Percentiles rank a stretch among this genome's conserved stretches.
Conservation (phyloP, 2,113 vertebrate species). For the Chitala chitala region DNA sequence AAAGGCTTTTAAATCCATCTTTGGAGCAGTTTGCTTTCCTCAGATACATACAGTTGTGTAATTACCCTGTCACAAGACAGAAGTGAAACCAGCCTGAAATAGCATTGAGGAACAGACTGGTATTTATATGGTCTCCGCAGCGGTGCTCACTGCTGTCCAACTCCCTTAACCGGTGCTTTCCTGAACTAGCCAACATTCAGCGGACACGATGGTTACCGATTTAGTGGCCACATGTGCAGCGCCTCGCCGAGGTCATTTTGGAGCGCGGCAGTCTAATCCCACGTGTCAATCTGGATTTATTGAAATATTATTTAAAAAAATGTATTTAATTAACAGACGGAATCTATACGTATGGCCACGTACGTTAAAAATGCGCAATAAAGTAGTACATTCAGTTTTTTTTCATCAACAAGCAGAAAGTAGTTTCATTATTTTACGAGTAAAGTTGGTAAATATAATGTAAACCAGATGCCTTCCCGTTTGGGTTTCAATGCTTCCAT, state of each 20-base stretch:
- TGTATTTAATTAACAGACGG: no score
- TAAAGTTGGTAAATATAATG: no score
- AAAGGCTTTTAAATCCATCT: not conserved
- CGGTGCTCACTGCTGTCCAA: not conserved
- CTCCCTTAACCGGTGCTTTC: not conserved
- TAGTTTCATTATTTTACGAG: no score
- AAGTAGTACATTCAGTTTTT: no score
- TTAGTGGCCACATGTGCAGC: not conserved
- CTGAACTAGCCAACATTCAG: not conserved
- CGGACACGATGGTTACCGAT: not conserved
- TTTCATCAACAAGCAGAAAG: no score
- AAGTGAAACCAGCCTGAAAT: conserved; percentile 8
- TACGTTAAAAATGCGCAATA: no score
- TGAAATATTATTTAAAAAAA: no score
- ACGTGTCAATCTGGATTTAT: no score
- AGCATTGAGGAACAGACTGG: not conserved
- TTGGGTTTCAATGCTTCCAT: no score
- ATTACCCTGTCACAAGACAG: conserved; percentile 12
- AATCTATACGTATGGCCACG: no score
- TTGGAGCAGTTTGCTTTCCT: conserved; percentile 2
- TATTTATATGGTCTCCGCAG: not conserved
- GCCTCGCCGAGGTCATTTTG: not conserved
- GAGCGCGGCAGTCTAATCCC: not conserved
- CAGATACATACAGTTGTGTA: not conserved
- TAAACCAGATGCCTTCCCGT: no score